Evolutionary conservation across 2,797 vertebrate genomes (phyloP), one percentile per base, ranked within the genome.

Genomic region (Lutjanus campechanus): DNA sequence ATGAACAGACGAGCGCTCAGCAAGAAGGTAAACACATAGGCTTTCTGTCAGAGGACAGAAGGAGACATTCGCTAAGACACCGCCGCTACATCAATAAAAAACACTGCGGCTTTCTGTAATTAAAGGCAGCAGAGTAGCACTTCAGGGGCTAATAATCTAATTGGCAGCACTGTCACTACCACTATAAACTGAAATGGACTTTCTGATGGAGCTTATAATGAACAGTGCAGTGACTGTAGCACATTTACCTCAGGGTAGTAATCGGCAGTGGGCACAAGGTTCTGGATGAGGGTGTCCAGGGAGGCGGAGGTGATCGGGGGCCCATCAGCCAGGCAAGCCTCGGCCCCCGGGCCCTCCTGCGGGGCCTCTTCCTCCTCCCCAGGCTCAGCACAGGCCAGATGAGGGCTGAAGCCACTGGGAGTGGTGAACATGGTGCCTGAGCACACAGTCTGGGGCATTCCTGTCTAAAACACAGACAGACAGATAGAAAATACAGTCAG

Each of bases 1-100:
- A 97, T 97, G 96, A 97, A 97, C 87, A 97, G 96, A 76, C 96
- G 96, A 53, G 96, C 96, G 60, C 97, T 97, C 94, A 98, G 96
- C 92, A 97, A 95, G 94, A 97, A 97, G 86, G 97, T 97, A 89
- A 98, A 97, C 92, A 97, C 96, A 66, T 97, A 97, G 89, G 96
- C 96, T 96, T 97, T 97, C 97, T 97, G 91, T 88, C 84, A 87
- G 73, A 86, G 69, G 72, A 80, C 71, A 81, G 71, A 86, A 44
- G 51, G 72, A 85, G 72, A 88, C 72, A 68, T 77, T 86, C 10
- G 15, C 20, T 75, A 43, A 85, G 66, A 82, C 56, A 29, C 68
- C 75, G 62, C 58, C 69, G 44, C 40, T 17, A 50, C 76, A 76
- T 84, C 72, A 72, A 81, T 79, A 74, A 88, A 69, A 75, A 85